Base-by-base conservation (phyloP, 2,113 vertebrate genomes). In the Tapirus terrestris region DNA sequence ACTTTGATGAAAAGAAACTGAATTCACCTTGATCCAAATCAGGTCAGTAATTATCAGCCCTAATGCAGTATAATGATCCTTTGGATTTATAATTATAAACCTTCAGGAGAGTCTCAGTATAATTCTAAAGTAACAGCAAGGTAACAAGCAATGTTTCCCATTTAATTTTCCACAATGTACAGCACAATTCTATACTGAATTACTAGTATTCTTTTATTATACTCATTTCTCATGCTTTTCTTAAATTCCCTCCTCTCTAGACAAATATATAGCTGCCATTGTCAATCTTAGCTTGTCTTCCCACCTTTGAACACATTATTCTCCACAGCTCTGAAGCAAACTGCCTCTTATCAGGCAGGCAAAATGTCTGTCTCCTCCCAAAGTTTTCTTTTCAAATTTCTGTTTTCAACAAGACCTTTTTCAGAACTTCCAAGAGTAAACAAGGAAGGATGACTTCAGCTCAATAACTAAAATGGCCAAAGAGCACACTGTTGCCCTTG, bases 1-100 rank as follows among this genome's bases (percentile, higher is more conserved):
- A 91, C 94, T 95, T 91, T 79, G 81, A 91, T 91, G 84, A 97
- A 97, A 97, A 97, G 84, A 97, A 96, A 67, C 81, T 73, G 76
- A 94, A 86, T 93, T 97, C 91, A 97, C 85, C 96, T 97, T 97
- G 93, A 95, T 97, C 56, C n/a, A 93, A 97, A 96, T 91, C 82
- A 85, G 72, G 56, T 96, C 95, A 93, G 81, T 82, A 95, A 97
- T 98, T 97, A 95, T 91, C 48, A 27, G 94, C 60, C 36, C 79
- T 97, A 96, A 97, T 91, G 61, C 20, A 86, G n/a, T 93, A 91
- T 95, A 97, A 97, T 86, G 56, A 94, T 95, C 67, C 72, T 95
- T 97, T 93, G 76, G 31, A 63, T 96, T 97, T 93, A 79, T 93
- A 95, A 91, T 95, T 82, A 91, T 92, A 89, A 94, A 95, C 43